Evolutionary conservation across 2,888 invertebrate genomes (phyloP).

Genomic region (Campoplex capitator): DNA sequence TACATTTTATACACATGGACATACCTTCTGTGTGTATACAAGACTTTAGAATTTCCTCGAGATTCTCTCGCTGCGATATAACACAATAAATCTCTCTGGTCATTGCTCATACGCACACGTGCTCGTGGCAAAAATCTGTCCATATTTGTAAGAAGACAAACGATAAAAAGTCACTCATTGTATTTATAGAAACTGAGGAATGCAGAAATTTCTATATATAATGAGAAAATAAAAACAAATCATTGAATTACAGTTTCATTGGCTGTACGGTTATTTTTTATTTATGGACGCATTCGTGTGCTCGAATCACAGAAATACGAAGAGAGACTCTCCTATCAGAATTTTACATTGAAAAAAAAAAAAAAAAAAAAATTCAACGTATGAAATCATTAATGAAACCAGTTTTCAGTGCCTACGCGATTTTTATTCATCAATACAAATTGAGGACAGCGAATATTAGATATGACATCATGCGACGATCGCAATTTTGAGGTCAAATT

Average conservation of each 20-base stretch:
- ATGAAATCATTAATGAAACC: background rate
- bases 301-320: background rate
- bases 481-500: background rate
- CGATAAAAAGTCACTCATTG: background rate
- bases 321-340: background rate
- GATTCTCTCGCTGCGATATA: slow-evolving; percentile 45
- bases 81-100: slow-evolving; percentile 41
- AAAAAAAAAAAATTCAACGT: background rate
- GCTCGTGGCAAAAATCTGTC: slow-evolving; percentile 14
- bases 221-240: background rate
- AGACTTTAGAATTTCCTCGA: slow-evolving; percentile 45
- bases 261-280: slow-evolving; percentile 17
- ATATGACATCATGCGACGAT: background rate
- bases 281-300: background rate
- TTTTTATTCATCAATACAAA: background rate
- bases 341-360: background rate
- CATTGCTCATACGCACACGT: slow-evolving; percentile 11
- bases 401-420: background rate
- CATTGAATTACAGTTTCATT: background rate
- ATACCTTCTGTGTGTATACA: background rate
- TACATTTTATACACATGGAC: no score
- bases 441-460: background rate
- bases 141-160: background rate
- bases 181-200: slow-evolving; percentile 2
- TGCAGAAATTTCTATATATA: background rate